phyloP scores from a whole-genome alignment of 2,113 vertebrate genomes.

The Tylochromis polylepis region DNA sequence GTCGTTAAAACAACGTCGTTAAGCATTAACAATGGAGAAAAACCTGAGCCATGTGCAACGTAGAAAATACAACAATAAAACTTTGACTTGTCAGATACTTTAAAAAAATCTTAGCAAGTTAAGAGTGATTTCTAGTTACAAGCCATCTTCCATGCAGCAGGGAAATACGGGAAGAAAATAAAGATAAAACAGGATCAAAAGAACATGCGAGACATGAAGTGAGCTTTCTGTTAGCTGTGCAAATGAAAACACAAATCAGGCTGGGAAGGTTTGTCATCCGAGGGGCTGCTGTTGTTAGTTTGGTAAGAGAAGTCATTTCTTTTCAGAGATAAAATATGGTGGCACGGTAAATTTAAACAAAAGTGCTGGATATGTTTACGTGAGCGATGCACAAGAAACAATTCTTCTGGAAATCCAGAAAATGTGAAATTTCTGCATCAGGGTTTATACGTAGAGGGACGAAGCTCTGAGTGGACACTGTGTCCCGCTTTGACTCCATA shows the following conservation, averaged over 20 bases:
- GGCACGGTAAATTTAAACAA: neutral
- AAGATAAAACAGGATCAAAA: neutral
- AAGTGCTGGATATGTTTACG: accelerated
- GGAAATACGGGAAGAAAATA: neutral
- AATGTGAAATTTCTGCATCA: neutral
- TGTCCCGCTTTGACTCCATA: neutral
- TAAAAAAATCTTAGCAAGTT: neutral
- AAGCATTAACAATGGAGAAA: no score
- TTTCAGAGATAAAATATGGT: neutral
- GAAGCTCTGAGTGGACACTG: neutral
- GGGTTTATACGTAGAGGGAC: neutral
- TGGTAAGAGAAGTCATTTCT: neutral
- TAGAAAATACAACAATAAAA: neutral
- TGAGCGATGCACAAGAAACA: neutral
- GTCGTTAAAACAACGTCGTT: no score
- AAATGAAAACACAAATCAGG: neutral
- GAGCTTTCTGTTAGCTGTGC: neutral
- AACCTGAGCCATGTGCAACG: neutral
- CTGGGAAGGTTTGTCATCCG: neutral
- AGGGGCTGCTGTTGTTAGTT: neutral
- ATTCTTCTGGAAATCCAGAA: neutral
- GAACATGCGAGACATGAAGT: neutral
- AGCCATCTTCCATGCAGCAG: neutral
- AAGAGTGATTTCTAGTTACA: neutral
- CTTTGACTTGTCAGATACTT: neutral